Percentiles rank a stretch among this genome's conserved stretches.
These are phyloP conservation scores for Cyprinodon diabolis DNA, from an alignment of 2,797 vertebrate genomes.

Conservation along the genomic window DNA sequence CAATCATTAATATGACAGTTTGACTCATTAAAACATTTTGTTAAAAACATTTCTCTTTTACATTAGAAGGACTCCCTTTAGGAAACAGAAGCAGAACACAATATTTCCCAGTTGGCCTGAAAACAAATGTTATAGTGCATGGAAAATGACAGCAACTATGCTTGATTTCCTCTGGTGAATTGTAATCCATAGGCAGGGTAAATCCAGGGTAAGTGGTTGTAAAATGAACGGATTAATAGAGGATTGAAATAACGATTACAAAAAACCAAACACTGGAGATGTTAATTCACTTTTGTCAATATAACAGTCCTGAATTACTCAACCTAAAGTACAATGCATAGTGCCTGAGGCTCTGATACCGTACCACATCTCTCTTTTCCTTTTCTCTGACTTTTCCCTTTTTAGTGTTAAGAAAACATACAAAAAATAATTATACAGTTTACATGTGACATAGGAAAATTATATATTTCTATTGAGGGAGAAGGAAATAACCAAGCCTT, in stretches of 20 bases:
- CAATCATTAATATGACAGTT: conserved; percentile 3
- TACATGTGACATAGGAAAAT: neutral
- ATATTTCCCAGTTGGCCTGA: conserved; percentile 17
- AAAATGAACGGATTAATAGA: conserved; percentile 20
- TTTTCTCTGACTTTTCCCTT: conserved; percentile 3
- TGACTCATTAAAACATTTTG: conserved; percentile 20
- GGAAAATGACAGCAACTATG: conserved; percentile 3
- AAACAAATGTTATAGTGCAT: conserved; percentile 24
- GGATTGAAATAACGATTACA: conserved; percentile 21
- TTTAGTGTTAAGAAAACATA: neutral
- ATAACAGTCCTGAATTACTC: conserved; percentile 32
- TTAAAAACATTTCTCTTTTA: conserved; percentile 25
- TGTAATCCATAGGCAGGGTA: neutral
- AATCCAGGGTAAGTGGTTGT: conserved; percentile 9
- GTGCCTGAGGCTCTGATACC: conserved; percentile 23
- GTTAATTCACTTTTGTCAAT: conserved; percentile 46
- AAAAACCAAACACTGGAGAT: conserved; percentile 29
- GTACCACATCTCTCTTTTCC: conserved; percentile 9
- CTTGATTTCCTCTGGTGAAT: conserved; percentile 1
- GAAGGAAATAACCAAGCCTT: too few species aligned
- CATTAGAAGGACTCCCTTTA: conserved; percentile 20
- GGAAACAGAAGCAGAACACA: conserved; percentile 28
- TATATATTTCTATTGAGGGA: too few species aligned
- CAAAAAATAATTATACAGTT: neutral
- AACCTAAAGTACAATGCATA: conserved; percentile 19